Base-by-base conservation (phyloP, 2,113 vertebrate species). In the Tricholaema leucomelas region DNA sequence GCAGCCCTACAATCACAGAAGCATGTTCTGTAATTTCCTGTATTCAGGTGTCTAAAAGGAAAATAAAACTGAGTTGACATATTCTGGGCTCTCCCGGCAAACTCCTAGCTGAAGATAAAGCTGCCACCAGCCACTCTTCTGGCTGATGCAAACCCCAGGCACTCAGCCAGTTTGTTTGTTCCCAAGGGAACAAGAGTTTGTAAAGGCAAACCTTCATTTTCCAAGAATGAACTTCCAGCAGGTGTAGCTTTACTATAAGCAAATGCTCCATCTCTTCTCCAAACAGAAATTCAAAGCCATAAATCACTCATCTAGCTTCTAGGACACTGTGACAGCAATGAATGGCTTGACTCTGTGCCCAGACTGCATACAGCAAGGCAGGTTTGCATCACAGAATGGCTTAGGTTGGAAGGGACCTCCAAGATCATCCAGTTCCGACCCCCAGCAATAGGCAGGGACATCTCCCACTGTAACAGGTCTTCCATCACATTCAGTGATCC, bases 161-260 rank as follows among this genome's bases (percentile, higher is more conserved):
- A 3, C 48, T 40, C 52, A 65, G 4, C 50, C 75, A 19, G 31
- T 8, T 44, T 1, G 0, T 30, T 63, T 66, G 21, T 55, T 71
- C 48, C 88, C 38, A 31, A 3, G 5, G 33, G 42, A 44, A 18
- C 42, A 44, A 44, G 42, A 52, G 58, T 8, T 3, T 58, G 54
- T 63, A 36, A 40, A 74, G 50, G 59, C 21, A 87, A 85, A 85
- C 2, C 6, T 42, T 27, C 19, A 23, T 6, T 85, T 74, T 78
- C 38, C 61, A 77, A 64, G n/a, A 35, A 18, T 31, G 6, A 52
- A 23, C 10, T 56, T 61, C 23, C 64, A 76, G 35, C 35, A 44
- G 0, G 8, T 0, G 0, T 3, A 56, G 54, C n/a, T 27, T 36
- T 8, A 58, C 17, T 44, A 15, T 6, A 4, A 60, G 33, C 36